These are phyloP conservation scores for Phrynocephalus forsythii DNA, from an alignment of 2,797 vertebrate species.

Conservation along the genomic window DNA sequence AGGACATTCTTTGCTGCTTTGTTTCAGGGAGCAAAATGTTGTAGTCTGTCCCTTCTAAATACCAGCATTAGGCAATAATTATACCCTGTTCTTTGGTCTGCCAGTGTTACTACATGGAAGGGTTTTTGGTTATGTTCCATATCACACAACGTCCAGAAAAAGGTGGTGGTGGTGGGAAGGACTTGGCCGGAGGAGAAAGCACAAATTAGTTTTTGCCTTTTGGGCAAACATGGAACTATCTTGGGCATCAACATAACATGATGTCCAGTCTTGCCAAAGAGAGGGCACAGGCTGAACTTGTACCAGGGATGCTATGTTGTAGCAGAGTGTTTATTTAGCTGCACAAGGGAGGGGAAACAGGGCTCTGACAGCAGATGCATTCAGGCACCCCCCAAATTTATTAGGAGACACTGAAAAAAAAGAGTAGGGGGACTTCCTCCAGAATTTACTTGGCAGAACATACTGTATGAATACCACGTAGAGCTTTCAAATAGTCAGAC, in stretches of 20 bases:
- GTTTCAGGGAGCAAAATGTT: neutral
- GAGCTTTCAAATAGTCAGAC: slow-evolving; percentile 40
- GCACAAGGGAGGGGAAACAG: neutral
- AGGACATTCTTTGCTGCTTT: neutral
- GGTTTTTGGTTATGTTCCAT: neutral
- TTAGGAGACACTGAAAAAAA: slow-evolving; percentile 34
- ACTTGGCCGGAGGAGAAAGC: neutral
- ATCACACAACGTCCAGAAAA: neutral
- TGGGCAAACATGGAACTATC: neutral
- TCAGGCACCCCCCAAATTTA: slow-evolving; percentile 37
- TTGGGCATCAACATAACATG: neutral
- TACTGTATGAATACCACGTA: slow-evolving; percentile 57
- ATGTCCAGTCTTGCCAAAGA: neutral
- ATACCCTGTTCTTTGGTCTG: too few species aligned
- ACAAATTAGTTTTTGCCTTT: neutral
- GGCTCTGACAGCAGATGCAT: neutral
- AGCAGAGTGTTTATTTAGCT: slow-evolving; percentile 20
- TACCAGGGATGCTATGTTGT: neutral
- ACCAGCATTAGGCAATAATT: too few species aligned
- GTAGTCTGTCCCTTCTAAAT: too few species aligned
- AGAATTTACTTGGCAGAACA: slow-evolving; percentile 65
- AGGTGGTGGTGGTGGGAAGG: too few species aligned
- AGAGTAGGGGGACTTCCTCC: slow-evolving; percentile 17
- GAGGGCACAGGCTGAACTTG: neutral
- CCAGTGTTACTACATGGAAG: neutral